Percentiles rank a stretch among this genome's conserved stretches.
Conservation (phyloP, 1,140 invertebrate genomes). For the Watersipora subatra region DNA sequence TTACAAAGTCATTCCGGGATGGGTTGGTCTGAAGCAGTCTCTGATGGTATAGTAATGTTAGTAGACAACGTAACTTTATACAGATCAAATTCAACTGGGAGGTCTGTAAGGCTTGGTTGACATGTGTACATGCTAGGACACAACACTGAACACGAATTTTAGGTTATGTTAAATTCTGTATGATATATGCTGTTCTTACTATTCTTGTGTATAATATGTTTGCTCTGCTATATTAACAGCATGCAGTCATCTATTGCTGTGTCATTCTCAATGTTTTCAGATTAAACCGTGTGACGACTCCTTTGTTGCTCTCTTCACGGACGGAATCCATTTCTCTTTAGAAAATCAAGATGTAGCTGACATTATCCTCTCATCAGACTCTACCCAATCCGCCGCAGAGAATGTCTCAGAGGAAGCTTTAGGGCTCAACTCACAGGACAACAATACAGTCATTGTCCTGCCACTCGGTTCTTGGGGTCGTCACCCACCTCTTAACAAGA, state of each 20-base stretch:
- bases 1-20: background rate
- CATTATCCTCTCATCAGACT: conserved; percentile 36
- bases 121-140: background rate
- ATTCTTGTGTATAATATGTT: background rate
- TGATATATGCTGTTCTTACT: background rate
- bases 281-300: conserved; percentile 46
- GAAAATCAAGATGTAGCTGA: conserved; percentile 45
- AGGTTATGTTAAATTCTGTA: background rate
- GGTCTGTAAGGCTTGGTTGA: background rate
- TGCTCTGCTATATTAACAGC: too few species aligned
- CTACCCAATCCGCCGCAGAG: conserved; percentile 42
- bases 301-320: conserved; percentile 45
- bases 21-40: background rate
- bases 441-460: conserved; percentile 44
- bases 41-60: background rate
- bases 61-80: too few species aligned
- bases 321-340: conserved; percentile 46
- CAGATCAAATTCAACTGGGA: background rate
- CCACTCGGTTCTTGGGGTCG: conserved; percentile 49
- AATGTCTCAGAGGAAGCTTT: conserved; percentile 44
- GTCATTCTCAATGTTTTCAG: conserved; percentile 22
- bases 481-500: too few species aligned
- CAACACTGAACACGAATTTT: background rate
- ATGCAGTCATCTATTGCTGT: conserved; percentile 2
- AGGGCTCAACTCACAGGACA: conserved; percentile 47